These are phyloP conservation scores for Syngnathus scovelli DNA, from an alignment of 2,113 vertebrate genomes.

Conservation along the genomic window DNA sequence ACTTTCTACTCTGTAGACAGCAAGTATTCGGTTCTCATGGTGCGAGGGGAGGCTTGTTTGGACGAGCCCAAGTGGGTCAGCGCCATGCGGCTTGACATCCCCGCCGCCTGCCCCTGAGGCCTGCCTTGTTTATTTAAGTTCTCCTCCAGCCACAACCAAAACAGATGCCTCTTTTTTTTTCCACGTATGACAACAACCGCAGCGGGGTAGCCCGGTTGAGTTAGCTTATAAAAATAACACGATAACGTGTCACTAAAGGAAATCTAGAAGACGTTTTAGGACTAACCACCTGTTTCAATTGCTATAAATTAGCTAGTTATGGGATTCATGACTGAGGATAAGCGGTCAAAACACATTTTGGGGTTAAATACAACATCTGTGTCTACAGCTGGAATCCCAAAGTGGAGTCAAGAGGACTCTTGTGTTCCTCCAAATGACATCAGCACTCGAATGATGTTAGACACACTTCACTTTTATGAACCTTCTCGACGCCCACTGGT, in stretches of 20 bases:
- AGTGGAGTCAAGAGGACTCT: neutral
- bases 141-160: constrained; percentile 54
- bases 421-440: neutral
- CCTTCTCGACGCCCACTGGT: neutral
- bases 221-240: neutral
- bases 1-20: neutral
- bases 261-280: neutral
- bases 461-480: neutral
- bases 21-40: constrained; percentile 11
- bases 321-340: no score
- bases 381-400: neutral
- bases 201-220: neutral
- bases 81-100: constrained; percentile 47
- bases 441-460: neutral
- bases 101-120: constrained; percentile 41
- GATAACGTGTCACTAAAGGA: neutral
- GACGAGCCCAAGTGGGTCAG: constrained; percentile 34
- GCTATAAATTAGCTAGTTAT: neutral
- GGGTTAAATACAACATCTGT: no score
- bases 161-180: constrained; percentile 51
- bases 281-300: neutral
- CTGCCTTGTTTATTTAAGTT: constrained; percentile 64
- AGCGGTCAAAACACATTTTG: no score
- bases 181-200: constrained; percentile 39
- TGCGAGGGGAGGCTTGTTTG: constrained; percentile 27